phyloP scores from a whole-genome alignment of 2,113 vertebrate species.

The Pristiophorus japonicus region DNA sequence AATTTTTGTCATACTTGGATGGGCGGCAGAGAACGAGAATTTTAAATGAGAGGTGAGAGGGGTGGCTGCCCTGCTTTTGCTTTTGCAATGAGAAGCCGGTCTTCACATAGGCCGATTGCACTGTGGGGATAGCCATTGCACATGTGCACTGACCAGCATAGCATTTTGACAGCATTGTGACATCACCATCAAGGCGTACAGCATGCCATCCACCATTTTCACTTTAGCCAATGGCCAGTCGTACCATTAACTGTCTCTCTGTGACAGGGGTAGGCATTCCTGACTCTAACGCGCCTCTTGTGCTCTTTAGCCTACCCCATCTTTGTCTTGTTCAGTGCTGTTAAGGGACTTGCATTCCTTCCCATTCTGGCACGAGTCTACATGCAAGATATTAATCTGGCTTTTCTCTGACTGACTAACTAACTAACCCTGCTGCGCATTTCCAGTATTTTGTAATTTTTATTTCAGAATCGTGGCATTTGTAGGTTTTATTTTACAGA shows the following conservation, averaged over 20 bases:
- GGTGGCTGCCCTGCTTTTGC: background rate
- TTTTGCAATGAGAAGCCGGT: background rate
- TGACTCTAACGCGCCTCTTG: background rate
- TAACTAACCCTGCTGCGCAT: background rate
- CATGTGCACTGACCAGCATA: background rate
- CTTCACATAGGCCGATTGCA: background rate
- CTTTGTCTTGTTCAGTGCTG: background rate
- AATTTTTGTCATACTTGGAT: no score
- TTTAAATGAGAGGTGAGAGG: no score
- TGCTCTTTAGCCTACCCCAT: background rate
- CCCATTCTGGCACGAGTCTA: background rate
- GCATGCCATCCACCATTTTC: background rate
- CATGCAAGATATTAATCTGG: no score
- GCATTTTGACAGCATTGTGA: background rate
- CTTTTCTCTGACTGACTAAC: background rate
- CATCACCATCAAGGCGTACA: background rate
- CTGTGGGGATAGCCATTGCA: background rate
- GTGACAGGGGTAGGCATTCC: background rate
- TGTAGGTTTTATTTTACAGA: background rate
- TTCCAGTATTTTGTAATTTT: background rate
- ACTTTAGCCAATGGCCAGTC: background rate
- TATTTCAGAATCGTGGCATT: background rate
- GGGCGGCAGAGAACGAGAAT: no score
- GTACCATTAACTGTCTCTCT: background rate
- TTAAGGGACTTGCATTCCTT: background rate